phyloP scores from a whole-genome alignment of 2,888 invertebrate genomes.

The Odontocolon sp. region DNA sequence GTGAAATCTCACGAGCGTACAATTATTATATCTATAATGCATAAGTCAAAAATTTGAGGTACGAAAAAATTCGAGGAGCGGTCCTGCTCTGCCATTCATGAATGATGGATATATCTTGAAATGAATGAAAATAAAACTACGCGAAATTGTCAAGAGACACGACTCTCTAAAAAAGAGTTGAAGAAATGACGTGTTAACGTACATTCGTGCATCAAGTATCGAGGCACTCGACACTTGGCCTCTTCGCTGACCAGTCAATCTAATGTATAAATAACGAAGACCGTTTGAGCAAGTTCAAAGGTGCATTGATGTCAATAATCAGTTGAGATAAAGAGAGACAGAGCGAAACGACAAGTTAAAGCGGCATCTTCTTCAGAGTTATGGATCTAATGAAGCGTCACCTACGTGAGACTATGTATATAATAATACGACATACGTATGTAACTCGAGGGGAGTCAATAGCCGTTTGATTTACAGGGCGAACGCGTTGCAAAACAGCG shows the following conservation, averaged over 20 bases:
- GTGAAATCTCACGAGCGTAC: neutral
- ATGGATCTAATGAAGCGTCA: neutral
- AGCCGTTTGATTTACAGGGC: conserved; percentile 12
- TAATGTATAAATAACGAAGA: conserved; percentile 67
- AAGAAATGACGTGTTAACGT: neutral
- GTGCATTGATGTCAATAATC: conserved; percentile 72
- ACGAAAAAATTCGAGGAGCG: neutral
- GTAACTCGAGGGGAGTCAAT: conserved; percentile 19
- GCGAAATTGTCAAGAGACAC: neutral
- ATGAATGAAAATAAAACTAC: neutral
- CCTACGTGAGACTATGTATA: neutral
- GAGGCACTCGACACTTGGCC: conserved; percentile 60
- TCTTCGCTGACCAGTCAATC: conserved; percentile 57
- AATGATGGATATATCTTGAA: neutral
- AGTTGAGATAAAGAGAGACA: conserved; percentile 47
- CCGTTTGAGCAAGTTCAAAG: conserved; percentile 71
- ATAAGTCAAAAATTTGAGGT: neutral
- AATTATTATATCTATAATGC: neutral
- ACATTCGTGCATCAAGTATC: conserved; percentile 11
- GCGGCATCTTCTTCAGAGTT: neutral
- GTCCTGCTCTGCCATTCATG: neutral
- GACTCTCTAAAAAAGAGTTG: neutral
- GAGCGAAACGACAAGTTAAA: neutral
- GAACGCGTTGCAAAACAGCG: conserved; percentile 1
- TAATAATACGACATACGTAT: neutral